phyloP scores from a whole-genome alignment of 2,113 vertebrate genomes.

The Ctenomys sociabilis region DNA sequence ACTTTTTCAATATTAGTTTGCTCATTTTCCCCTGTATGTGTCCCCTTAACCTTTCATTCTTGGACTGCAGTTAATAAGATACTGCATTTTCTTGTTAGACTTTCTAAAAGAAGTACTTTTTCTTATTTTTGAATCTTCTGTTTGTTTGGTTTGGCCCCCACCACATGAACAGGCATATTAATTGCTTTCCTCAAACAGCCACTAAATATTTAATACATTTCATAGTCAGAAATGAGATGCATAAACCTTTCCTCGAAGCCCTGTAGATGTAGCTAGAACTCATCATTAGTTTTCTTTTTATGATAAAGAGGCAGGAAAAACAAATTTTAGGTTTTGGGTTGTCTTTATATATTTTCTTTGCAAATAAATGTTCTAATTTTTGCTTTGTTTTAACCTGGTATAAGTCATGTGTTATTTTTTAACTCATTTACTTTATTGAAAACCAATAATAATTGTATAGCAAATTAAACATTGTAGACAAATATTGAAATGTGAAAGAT shows the following conservation, averaged over 20 bases:
- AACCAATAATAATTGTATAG: too few relatives aligned
- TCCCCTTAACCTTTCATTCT: background rate
- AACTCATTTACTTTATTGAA: too few relatives aligned
- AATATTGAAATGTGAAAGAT: too few relatives aligned
- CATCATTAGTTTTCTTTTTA: background rate
- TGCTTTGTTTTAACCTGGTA: background rate
- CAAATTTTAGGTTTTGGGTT: background rate
- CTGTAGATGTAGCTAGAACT: too few relatives aligned
- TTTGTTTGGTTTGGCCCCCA: too few relatives aligned
- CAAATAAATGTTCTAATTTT: background rate
- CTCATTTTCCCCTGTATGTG: background rate
- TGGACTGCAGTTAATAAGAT: background rate
- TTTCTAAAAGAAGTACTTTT: background rate
- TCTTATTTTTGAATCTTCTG: background rate
- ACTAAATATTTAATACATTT: too few relatives aligned
- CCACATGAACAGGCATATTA: too few relatives aligned
- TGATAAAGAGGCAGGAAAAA: background rate
- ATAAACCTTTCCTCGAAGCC: too few relatives aligned
- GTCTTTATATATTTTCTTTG: background rate
- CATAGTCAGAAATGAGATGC: too few relatives aligned
- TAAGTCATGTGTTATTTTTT: background rate
- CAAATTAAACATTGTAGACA: too few relatives aligned
- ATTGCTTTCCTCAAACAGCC: too few relatives aligned
- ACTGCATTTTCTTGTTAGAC: background rate
- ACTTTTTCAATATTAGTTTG: background rate